Percentiles rank a stretch among this genome's conserved stretches.
Conservation (phyloP, 2,888 invertebrate species). For the Drosophila melanosoma region DNA sequence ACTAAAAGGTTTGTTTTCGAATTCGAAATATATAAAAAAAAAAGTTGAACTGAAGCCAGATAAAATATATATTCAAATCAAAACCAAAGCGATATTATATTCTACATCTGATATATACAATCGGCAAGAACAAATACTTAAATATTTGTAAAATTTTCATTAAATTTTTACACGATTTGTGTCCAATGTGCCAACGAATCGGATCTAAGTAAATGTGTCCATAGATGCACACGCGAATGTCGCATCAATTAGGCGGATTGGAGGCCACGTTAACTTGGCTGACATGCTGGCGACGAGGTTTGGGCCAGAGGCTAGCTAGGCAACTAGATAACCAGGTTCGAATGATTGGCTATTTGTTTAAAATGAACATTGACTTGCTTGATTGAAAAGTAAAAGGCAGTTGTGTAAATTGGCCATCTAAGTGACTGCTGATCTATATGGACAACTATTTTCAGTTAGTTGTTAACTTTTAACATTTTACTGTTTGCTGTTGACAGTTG, state of each 20-base stretch:
- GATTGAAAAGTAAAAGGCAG: constrained; percentile 69
- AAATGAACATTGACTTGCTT: constrained; percentile 59
- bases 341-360: constrained; percentile 27
- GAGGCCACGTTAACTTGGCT: constrained; percentile 34
- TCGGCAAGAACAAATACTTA: too few relatives aligned
- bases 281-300: constrained; percentile 18
- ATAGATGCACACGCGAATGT: constrained; percentile 71
- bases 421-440: constrained; percentile 33
- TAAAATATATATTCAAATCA: too few relatives aligned
- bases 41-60: too few relatives aligned
- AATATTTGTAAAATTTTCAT: background rate
- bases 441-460: constrained; percentile 9
- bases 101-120: background rate
- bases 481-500: constrained; percentile 1
- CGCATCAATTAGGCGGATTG: constrained; percentile 64
- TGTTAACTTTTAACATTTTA: constrained; percentile 2
- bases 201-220: constrained; percentile 50
- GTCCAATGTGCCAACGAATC: constrained; percentile 34
- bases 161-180: background rate
- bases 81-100: background rate
- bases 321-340: background rate
- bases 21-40: too few relatives aligned
- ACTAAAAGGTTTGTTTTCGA: background rate
- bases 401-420: constrained; percentile 57
- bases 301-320: constrained; percentile 4